Base-by-base conservation (phyloP, 2,888 invertebrate species). In the Protodeltote pygarga region DNA sequence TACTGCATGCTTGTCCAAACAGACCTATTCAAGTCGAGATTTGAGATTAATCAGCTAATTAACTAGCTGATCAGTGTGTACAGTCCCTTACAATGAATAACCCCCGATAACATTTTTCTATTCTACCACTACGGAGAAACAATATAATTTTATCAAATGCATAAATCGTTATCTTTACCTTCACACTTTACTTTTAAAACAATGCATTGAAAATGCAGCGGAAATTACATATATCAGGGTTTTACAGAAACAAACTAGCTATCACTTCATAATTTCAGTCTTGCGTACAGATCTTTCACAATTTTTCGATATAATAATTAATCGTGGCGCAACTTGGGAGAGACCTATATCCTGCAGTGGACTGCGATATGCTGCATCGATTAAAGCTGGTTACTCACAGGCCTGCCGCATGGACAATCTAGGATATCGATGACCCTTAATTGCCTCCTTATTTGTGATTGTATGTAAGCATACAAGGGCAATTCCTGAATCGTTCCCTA, bases 211-310 rank as follows among this genome's bases (percentile, higher is more conserved):
- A 59, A 52, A 52, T 46, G 46, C 52, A 11, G 52, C 34, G 59
- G 52, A 42, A 38, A 29, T 52, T 38, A 46, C 14, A 59, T 58
- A 59, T 19, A 20, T 44, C 59, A 46, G 58, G 64, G 44, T 47
- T 55, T 58, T 45, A 62, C 44, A 35, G 57, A 57, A 54, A 57
- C 51, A 44, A 58, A 58, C 65, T 65, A 68, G 53, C 54, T 69
- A 65, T 60, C 66, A 65, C 50, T 54, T 60, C 64, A 62, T 61
- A 64, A 46, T 61, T 63, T 68, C 71, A 72, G 72, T 72, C 71
- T 71, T 71, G 58, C 65, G 55, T 67, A 69, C 61, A 68, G 72
- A 71, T 71, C 68, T 64, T 68, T 65, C 50, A 65, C 33, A 34
- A n/a, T 59, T 65, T 54, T 48, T 41, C 50, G 38, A 55, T 52